Conservation (phyloP, 2,797 vertebrate species). For the Cephalopachus bancanus region DNA sequence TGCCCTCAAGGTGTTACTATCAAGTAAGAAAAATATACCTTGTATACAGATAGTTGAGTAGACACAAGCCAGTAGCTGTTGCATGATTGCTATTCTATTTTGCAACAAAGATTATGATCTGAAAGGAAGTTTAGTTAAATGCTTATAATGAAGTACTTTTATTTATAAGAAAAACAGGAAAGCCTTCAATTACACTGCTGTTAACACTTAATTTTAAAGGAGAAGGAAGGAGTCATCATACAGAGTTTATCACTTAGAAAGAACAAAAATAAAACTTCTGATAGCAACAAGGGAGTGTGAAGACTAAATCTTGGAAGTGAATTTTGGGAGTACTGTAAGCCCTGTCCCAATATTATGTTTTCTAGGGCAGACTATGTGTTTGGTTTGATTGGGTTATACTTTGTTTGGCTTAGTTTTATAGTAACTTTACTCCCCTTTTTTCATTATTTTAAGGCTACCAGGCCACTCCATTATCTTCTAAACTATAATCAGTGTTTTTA, state of each 20-base stretch:
- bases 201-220: conserved; percentile 66
- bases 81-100: conserved; percentile 33
- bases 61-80: not conserved
- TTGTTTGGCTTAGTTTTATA: not conserved
- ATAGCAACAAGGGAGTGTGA: not conserved
- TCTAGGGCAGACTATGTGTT: not conserved
- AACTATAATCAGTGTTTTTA: conserved; percentile 32
- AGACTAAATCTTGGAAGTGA: not conserved
- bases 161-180: conserved; percentile 71
- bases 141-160: conserved; percentile 58
- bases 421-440: not conserved
- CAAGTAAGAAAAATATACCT: conserved; percentile 44
- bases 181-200: conserved; percentile 61
- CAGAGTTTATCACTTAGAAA: conserved; percentile 60
- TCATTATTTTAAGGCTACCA: conserved; percentile 32
- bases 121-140: conserved; percentile 65
- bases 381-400: not conserved
- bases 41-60: not conserved
- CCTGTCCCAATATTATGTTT: not conserved
- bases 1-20: not conserved
- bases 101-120: conserved; percentile 67
- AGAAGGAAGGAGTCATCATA: conserved; percentile 59
- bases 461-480: not conserved
- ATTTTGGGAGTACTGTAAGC: not conserved
- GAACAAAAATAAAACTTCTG: conserved; percentile 50